phyloP scores from a whole-genome alignment of 1,140 invertebrate species.

The Drosophila virilis region DNA sequence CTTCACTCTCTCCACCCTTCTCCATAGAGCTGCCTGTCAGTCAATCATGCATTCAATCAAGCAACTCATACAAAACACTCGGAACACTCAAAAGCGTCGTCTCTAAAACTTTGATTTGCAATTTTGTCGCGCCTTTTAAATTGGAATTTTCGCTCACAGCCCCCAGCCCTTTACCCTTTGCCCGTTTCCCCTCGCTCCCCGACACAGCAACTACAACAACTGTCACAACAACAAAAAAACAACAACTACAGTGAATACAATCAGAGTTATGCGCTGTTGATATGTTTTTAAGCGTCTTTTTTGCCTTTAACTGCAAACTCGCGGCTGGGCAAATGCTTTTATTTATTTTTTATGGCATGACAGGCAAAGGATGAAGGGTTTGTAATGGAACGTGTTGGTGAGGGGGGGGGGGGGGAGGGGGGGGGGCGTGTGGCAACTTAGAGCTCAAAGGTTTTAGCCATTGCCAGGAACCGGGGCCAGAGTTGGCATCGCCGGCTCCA shows the following conservation, averaged over 20 bases:
- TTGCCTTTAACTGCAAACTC: conserved; percentile 54
- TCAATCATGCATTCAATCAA: conserved; percentile 78
- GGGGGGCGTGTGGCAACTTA: conserved; percentile 29
- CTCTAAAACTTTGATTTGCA: conserved; percentile 72
- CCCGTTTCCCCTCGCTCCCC: no score
- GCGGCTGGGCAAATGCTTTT: conserved; percentile 31
- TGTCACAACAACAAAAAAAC: conserved; percentile 16
- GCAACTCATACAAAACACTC: conserved; percentile 55
- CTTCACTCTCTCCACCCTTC: not conserved
- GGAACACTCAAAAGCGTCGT: conserved; percentile 43
- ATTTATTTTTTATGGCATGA: conserved; percentile 42
- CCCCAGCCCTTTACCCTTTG: not conserved
- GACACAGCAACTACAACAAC: conserved; percentile 10
- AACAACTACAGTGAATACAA: conserved; percentile 36
- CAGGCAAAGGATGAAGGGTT: not conserved
- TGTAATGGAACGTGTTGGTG: not conserved
- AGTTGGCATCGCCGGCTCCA: conserved; percentile 35
- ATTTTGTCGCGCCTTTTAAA: conserved; percentile 76
- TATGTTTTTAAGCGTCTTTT: conserved; percentile 59
- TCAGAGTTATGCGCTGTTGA: conserved; percentile 56
- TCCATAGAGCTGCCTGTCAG: conserved; percentile 39
- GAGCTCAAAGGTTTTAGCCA: conserved; percentile 71
- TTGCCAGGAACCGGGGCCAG: conserved; percentile 33
- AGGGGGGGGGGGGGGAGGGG: not conserved
- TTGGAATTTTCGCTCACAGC: conserved; percentile 58